These are phyloP conservation scores for Chymomyza caudatula DNA, from an alignment of 2,888 invertebrate genomes.

Conservation along the genomic window DNA sequence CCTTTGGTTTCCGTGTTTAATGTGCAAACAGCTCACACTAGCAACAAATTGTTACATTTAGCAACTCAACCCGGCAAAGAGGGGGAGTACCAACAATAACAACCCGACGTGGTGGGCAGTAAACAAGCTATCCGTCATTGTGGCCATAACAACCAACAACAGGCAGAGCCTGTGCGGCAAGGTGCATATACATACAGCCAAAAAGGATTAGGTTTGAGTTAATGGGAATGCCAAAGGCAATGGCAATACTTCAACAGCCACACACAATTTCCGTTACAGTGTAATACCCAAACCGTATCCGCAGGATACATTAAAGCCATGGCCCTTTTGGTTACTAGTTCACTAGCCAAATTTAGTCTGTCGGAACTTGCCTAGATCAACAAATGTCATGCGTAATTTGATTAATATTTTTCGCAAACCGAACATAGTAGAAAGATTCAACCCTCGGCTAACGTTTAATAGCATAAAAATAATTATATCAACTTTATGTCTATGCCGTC, in stretches of 20 bases:
- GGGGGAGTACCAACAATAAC: conserved; percentile 27
- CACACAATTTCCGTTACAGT: conserved; percentile 59
- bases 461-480: conserved; percentile 70
- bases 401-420: conserved; percentile 59
- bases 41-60: conserved; percentile 68
- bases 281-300: conserved; percentile 12
- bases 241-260: conserved; percentile 59
- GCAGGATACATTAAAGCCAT: conserved; percentile 38
- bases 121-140: conserved; percentile 22
- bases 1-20: conserved; percentile 72
- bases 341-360: not conserved
- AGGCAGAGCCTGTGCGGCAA: conserved; percentile 38
- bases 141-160: conserved; percentile 33
- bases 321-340: not conserved
- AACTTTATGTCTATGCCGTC: conserved; percentile 59
- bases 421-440: conserved; percentile 31
- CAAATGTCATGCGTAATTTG: conserved; percentile 36
- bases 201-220: not conserved
- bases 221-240: conserved; percentile 31
- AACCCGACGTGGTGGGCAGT: conserved; percentile 1
- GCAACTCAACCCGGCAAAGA: conserved; percentile 65
- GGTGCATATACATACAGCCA: conserved; percentile 35
- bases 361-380: not conserved
- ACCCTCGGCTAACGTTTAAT: conserved; percentile 14
- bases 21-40: conserved; percentile 65